A percentile compares a stretch with the other conserved stretches of the same genome.
phyloP scores from a whole-genome alignment of 2,797 vertebrate genomes.

The Eleutherodactylus coqui region DNA sequence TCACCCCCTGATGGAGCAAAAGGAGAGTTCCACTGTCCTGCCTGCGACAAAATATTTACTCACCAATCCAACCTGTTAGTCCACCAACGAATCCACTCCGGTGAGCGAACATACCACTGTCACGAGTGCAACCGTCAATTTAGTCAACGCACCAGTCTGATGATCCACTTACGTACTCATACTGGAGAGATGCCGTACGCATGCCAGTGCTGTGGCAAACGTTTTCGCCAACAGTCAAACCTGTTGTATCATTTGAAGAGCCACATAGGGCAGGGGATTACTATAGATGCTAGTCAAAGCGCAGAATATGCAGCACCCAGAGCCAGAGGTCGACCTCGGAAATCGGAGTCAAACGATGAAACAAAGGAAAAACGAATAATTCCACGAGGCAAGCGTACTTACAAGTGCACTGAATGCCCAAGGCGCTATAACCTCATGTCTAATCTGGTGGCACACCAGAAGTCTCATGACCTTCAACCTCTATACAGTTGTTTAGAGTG shows the following conservation, averaged over 20 bases:
- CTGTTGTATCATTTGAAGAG: slow-evolving; percentile 61
- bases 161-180: slow-evolving; percentile 61
- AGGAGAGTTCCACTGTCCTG: slow-evolving; percentile 69
- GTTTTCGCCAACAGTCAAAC: slow-evolving; percentile 61
- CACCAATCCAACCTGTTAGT: slow-evolving; percentile 69
- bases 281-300: slow-evolving; percentile 36
- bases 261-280: slow-evolving; percentile 42
- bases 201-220: slow-evolving; percentile 59
- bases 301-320: slow-evolving; percentile 35
- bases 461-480: slow-evolving; percentile 55
- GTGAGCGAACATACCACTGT: slow-evolving; percentile 73
- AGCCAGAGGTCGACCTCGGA: slow-evolving; percentile 52
- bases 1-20: slow-evolving; percentile 58
- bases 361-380: slow-evolving; percentile 42
- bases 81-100: slow-evolving; percentile 71
- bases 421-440: slow-evolving; percentile 62
- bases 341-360: slow-evolving; percentile 32
- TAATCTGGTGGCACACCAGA: slow-evolving; percentile 59
- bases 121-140: slow-evolving; percentile 72
- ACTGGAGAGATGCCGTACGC: slow-evolving; percentile 62
- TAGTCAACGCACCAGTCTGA: slow-evolving; percentile 72
- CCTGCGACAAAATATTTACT: slow-evolving; percentile 71
- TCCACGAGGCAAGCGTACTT: slow-evolving; percentile 58
- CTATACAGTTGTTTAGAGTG: slow-evolving; percentile 59
- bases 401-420: slow-evolving; percentile 59